Evolutionary conservation across 2,888 invertebrate species (phyloP).

Genomic region (Lasius platythorax): DNA sequence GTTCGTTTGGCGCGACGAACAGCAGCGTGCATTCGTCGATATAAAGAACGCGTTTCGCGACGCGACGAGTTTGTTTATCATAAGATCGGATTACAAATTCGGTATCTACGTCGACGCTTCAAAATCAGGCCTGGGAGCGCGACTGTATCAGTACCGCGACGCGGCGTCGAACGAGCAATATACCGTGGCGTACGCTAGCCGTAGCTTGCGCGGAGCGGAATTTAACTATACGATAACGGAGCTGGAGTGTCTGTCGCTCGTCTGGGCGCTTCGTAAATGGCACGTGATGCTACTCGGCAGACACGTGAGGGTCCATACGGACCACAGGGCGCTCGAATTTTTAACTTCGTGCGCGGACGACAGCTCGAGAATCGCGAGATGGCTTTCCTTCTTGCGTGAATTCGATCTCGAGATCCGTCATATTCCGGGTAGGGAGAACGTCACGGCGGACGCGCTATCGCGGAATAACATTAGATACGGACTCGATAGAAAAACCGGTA

Average conservation of each 20-base stretch:
- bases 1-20: background rate
- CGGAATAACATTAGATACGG: background rate
- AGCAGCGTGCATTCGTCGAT: background rate
- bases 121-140: background rate
- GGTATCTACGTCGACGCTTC: background rate
- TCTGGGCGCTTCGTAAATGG: background rate
- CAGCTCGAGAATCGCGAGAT: background rate
- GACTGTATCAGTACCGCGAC: background rate
- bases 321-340: background rate
- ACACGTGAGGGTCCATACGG: background rate
- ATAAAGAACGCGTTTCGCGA: background rate
- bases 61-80: background rate
- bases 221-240: background rate
- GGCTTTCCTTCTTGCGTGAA: background rate
- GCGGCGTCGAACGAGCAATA: background rate
- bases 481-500: no score
- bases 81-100: accelerated
- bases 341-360: background rate
- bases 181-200: background rate
- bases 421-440: background rate
- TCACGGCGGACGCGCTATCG: background rate
- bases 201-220: background rate
- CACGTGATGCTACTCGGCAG: background rate
- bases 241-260: background rate
- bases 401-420: background rate